Conservation (phyloP, 2,888 invertebrate species). For the Coenonympha arcania region DNA sequence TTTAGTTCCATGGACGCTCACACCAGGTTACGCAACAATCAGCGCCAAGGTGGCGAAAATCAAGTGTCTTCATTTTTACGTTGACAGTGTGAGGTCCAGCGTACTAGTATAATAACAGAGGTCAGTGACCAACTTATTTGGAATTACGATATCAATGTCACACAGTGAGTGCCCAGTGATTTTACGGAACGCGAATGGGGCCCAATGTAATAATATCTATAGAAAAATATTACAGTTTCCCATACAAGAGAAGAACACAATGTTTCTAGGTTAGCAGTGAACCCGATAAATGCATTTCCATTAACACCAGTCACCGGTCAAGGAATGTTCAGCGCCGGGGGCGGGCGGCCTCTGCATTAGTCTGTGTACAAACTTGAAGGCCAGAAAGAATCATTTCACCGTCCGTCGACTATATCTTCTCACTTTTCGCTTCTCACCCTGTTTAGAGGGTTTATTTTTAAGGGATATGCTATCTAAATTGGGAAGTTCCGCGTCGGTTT, state of each 20-base stretch:
- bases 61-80: too few species aligned
- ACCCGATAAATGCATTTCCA: slow-evolving; percentile 51
- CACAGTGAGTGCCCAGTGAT: neutral
- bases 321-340: slow-evolving; percentile 50
- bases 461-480: slow-evolving; percentile 59
- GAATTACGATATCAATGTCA: neutral
- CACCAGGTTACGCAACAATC: too few species aligned
- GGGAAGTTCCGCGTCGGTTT: slow-evolving; percentile 48
- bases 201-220: slow-evolving; percentile 33
- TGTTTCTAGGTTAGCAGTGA: slow-evolving; percentile 24
- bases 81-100: too few species aligned
- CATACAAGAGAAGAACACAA: slow-evolving; percentile 24
- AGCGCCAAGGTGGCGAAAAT: too few species aligned
- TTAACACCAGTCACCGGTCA: slow-evolving; percentile 51
- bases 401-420: slow-evolving; percentile 56
- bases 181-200: slow-evolving; percentile 15
- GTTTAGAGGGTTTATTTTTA: slow-evolving; percentile 46
- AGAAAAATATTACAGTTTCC: slow-evolving; percentile 44
- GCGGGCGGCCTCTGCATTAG: slow-evolving; percentile 33
- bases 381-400: slow-evolving; percentile 68
- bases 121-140: neutral
- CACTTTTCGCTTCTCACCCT: slow-evolving; percentile 56
- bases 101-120: too few species aligned
- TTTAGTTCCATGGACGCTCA: too few species aligned
- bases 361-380: slow-evolving; percentile 62